A percentile compares a stretch with the other conserved stretches of the same genome.
phyloP scores from a whole-genome alignment of 2,113 vertebrate species.

The Rhinichthys klamathensis region DNA sequence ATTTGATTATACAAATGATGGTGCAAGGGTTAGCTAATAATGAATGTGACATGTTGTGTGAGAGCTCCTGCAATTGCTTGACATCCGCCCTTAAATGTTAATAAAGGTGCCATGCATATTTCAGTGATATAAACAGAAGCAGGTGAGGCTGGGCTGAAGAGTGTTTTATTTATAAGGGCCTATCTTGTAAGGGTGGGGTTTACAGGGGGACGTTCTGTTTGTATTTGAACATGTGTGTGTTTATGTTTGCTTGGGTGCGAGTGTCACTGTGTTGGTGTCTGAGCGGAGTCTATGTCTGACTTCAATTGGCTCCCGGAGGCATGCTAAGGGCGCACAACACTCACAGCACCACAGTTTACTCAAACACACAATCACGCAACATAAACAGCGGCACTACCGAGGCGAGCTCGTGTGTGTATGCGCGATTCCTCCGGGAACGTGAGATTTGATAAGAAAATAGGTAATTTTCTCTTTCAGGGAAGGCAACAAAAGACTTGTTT shows the following conservation, averaged over 20 bases:
- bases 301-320: neutral
- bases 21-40: neutral
- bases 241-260: conserved; percentile 42
- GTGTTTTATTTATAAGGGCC: conserved; percentile 70
- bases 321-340: neutral
- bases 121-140: conserved; percentile 63
- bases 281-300: conserved; percentile 9
- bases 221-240: conserved; percentile 17
- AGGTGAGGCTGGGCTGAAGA: conserved; percentile 55
- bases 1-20: conserved; percentile 9
- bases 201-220: conserved; percentile 29
- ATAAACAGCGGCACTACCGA: conserved; percentile 3
- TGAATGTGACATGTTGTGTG: neutral
- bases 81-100: conserved; percentile 63
- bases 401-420: neutral
- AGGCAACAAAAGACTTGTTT: neutral
- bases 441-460: conserved; percentile 13
- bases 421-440: neutral
- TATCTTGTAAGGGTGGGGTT: conserved; percentile 48
- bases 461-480: conserved; percentile 10
- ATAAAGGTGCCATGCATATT: conserved; percentile 71
- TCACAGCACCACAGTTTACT: conserved; percentile 29
- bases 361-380: conserved; percentile 6
- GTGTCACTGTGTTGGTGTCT: conserved; percentile 52
- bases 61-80: neutral